phyloP scores from a whole-genome alignment of 1,140 invertebrate genomes.

The Drosophila micromelanica region DNA sequence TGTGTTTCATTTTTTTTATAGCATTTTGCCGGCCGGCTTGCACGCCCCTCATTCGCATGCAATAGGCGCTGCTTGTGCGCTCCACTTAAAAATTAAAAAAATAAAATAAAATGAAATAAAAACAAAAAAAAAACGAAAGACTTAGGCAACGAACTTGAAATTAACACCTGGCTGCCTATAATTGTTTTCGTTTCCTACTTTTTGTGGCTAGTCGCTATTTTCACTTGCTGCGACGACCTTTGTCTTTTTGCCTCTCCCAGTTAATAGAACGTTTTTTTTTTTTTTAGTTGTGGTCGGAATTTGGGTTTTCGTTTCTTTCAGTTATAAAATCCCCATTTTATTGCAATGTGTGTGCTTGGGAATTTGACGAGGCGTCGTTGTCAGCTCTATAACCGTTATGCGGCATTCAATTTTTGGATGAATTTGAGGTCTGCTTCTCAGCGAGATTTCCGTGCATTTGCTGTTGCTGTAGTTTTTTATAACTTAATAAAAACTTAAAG shows the following conservation, averaged over 20 bases:
- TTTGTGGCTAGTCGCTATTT: constrained; percentile 59
- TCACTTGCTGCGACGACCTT: constrained; percentile 78
- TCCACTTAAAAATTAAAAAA: constrained; percentile 59
- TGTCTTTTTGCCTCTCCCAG: constrained; percentile 30
- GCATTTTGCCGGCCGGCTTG: constrained; percentile 66
- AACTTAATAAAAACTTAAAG: constrained; percentile 67
- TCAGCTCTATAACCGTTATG: constrained; percentile 62
- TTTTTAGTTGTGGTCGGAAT: constrained; percentile 44
- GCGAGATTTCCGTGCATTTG: constrained; percentile 11
- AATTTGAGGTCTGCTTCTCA: constrained; percentile 36
- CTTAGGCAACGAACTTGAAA: constrained; percentile 76
- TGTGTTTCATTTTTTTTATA: constrained; percentile 40
- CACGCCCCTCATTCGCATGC: constrained; percentile 77
- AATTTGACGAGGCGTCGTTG: constrained; percentile 32
- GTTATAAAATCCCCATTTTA: constrained; percentile 79
- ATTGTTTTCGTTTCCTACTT: constrained; percentile 49
- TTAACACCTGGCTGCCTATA: constrained; percentile 47
- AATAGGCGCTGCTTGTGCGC: constrained; percentile 59
- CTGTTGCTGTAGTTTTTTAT: constrained; percentile 57
- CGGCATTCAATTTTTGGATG: constrained; percentile 38
- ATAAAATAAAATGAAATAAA: constrained; percentile 25
- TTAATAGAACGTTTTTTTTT: constrained; percentile 24
- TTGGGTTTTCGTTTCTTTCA: constrained; percentile 39
- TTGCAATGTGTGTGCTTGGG: constrained; percentile 67
- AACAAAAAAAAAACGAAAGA: constrained; percentile 53